Percentiles rank a stretch among this genome's conserved stretches.
These are phyloP conservation scores for Apis mellifera DNA, from an alignment of 1,140 invertebrate species.

Conservation along the genomic window DNA sequence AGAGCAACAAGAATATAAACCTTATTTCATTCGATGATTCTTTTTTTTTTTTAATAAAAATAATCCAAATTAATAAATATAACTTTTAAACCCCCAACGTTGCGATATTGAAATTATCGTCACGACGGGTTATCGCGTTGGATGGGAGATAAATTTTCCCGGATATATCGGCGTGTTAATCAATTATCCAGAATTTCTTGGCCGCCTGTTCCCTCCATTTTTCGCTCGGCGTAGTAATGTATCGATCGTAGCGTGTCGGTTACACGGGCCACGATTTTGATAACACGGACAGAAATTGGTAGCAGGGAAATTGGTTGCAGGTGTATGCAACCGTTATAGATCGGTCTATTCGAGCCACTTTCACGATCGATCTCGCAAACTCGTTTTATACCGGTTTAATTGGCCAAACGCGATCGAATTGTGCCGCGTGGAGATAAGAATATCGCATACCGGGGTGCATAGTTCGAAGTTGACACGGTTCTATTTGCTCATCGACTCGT, in stretches of 20 bases:
- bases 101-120: background rate
- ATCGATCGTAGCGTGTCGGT: background rate
- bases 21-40: too few relatives aligned
- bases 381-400: conserved; percentile 62
- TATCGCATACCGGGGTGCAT: conserved; percentile 25
- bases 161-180: background rate
- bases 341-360: conserved; percentile 63
- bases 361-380: conserved; percentile 64
- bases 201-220: background rate
- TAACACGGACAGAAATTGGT: conserved; percentile 8
- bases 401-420: conserved; percentile 51
- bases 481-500: background rate
- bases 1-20: too few relatives aligned
- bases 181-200: background rate
- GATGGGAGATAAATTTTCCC: background rate
- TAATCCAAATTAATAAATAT: too few relatives aligned
- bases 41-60: too few relatives aligned
- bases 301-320: background rate
- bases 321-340: conserved; percentile 18
- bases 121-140: too few relatives aligned
- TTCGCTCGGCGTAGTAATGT: too few relatives aligned
- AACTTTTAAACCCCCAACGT: too few relatives aligned
- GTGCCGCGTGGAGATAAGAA: conserved; percentile 37
- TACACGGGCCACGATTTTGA: background rate
- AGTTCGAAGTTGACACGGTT: conserved; percentile 38